These are phyloP conservation scores for Manis javanica DNA, from an alignment of 2,797 vertebrate species.

Conservation along the genomic window DNA sequence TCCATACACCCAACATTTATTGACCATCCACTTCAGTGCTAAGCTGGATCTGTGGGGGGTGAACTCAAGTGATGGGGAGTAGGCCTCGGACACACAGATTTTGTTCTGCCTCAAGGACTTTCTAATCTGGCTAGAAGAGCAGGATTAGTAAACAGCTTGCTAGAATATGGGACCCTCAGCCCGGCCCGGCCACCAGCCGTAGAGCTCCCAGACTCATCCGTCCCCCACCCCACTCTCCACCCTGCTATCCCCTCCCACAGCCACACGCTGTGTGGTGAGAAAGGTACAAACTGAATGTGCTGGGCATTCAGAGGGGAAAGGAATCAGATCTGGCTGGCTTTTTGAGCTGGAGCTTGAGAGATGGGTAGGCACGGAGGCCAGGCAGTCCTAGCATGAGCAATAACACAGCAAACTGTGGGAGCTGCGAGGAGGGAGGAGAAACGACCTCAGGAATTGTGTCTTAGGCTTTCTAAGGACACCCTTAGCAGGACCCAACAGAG, in stretches of 20 bases:
- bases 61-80: not conserved
- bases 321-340: not conserved
- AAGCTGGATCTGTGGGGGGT: constrained; percentile 3
- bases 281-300: constrained; percentile 43
- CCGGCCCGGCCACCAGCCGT: not conserved
- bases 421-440: not conserved
- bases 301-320: not conserved
- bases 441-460: not conserved
- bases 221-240: too few relatives aligned
- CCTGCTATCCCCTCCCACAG: not conserved
- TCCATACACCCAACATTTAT: constrained; percentile 60
- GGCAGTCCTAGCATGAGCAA: not conserved
- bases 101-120: constrained; percentile 67
- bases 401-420: not conserved
- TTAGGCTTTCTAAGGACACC: not conserved
- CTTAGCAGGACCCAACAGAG: not conserved
- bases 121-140: constrained; percentile 73
- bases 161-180: constrained; percentile 29
- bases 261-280: not conserved
- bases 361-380: not conserved
- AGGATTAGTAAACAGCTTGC: constrained; percentile 60
- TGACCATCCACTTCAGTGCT: not conserved
- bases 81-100: constrained; percentile 30
- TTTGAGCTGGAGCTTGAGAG: not conserved
- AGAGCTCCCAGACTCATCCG: too few relatives aligned